A percentile compares a stretch with the other conserved stretches of the same genome.
Evolutionary conservation across 2,888 invertebrate species (phyloP).

Genomic region (Phengaris alcon): DNA sequence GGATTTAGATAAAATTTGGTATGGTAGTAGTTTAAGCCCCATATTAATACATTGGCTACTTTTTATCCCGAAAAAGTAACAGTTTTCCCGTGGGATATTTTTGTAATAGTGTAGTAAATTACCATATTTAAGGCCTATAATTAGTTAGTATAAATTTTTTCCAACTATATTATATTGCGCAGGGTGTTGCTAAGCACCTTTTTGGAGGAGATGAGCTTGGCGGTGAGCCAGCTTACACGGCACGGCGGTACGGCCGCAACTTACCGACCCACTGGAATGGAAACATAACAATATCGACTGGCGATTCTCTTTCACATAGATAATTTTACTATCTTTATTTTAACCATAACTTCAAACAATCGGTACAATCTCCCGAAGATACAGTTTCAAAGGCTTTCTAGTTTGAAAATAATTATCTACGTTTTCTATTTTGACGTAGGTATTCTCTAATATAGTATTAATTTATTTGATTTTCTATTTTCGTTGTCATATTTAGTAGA

Average conservation of each 20-base stretch:
- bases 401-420: background rate
- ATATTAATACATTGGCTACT: too few relatives aligned
- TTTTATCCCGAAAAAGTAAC: too few relatives aligned
- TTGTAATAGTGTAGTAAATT: too few relatives aligned
- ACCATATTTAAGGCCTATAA: background rate
- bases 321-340: constrained; percentile 32
- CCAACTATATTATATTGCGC: constrained; percentile 41
- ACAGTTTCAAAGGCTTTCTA: background rate
- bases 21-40: too few relatives aligned
- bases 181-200: constrained; percentile 43
- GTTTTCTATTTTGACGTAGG: background rate
- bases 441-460: too few relatives aligned
- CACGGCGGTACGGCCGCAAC: constrained; percentile 35
- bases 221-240: constrained; percentile 37
- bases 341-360: constrained; percentile 23
- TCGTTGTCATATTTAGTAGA: too few relatives aligned
- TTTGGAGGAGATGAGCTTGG: constrained; percentile 45
- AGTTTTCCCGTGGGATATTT: too few relatives aligned
- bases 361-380: background rate
- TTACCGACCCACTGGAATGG: constrained; percentile 36
- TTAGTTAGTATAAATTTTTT: constrained; percentile 35
- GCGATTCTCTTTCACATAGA: constrained; percentile 38
- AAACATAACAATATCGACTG: constrained; percentile 38
- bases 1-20: too few relatives aligned
- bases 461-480: too few relatives aligned